These are phyloP conservation scores for Fulica atra DNA, from an alignment of 2,113 vertebrate species.

Conservation along the genomic window DNA sequence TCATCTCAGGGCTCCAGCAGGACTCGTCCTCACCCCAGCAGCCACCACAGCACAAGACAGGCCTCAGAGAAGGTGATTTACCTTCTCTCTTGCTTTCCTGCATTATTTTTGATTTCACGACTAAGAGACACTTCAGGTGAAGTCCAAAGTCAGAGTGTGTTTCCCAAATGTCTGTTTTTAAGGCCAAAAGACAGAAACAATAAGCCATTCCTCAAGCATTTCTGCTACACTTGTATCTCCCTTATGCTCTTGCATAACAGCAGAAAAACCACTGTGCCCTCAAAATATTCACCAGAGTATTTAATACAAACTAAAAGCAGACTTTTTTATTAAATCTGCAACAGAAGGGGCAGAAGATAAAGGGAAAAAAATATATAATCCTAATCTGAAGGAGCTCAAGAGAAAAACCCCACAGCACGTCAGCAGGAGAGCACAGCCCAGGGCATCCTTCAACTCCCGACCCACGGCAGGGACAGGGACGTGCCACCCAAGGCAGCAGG, in stretches of 20 bases:
- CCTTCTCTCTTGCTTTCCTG: not conserved
- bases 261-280: not conserved
- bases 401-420: not conserved
- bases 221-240: not conserved
- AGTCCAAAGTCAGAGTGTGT: not conserved
- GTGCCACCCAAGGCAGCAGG: accelerated
- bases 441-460: not conserved
- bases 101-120: conserved; percentile 1
- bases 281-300: not conserved
- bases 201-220: not conserved
- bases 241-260: not conserved
- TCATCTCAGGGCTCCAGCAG: not conserved
- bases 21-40: not conserved
- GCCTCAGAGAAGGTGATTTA: not conserved
- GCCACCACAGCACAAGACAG: not conserved
- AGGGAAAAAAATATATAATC: not conserved
- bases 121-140: not conserved
- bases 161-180: not conserved
- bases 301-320: not conserved
- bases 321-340: not conserved
- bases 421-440: not conserved
- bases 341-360: not conserved
- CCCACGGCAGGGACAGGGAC: not conserved
- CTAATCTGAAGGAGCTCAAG: not conserved
- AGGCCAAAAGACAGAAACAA: conserved; percentile 27